phyloP scores from a whole-genome alignment of 2,113 vertebrate genomes.

The Eclectus roratus region DNA sequence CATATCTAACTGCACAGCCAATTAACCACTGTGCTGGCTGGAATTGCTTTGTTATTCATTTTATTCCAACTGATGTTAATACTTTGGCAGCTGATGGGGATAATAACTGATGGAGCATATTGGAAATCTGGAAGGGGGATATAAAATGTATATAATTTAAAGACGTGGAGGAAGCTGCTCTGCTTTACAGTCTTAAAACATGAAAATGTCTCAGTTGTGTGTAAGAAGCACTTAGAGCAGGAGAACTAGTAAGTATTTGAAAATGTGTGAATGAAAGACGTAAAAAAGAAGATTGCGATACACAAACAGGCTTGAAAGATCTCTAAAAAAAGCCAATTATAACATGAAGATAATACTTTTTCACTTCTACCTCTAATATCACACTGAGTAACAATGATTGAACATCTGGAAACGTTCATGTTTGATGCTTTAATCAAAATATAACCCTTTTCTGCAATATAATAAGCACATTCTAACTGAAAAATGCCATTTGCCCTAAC shows the following conservation, averaged over 20 bases:
- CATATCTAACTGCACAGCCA: constrained; percentile 75
- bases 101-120: constrained; percentile 68
- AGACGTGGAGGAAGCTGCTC: constrained; percentile 29
- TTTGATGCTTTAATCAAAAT: constrained; percentile 35
- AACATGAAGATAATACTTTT: background rate
- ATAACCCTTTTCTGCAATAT: background rate
- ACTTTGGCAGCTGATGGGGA: constrained; percentile 66
- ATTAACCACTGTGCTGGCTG: constrained; percentile 75
- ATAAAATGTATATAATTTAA: constrained; percentile 64
- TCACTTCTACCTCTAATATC: background rate
- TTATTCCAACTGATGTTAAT: constrained; percentile 69
- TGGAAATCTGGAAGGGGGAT: constrained; percentile 63
- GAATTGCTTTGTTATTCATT: constrained; percentile 75
- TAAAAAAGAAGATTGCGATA: background rate
- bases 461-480: background rate
- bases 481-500: background rate
- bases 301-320: background rate
- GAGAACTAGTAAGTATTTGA: background rate
- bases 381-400: background rate
- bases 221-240: background rate
- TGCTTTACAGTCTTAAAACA: constrained; percentile 4
- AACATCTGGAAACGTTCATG: constrained; percentile 54
- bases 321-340: background rate
- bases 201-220: background rate
- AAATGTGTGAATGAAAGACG: background rate